Conservation (phyloP, 2,113 vertebrate genomes). For the Hypanus sabinus region DNA sequence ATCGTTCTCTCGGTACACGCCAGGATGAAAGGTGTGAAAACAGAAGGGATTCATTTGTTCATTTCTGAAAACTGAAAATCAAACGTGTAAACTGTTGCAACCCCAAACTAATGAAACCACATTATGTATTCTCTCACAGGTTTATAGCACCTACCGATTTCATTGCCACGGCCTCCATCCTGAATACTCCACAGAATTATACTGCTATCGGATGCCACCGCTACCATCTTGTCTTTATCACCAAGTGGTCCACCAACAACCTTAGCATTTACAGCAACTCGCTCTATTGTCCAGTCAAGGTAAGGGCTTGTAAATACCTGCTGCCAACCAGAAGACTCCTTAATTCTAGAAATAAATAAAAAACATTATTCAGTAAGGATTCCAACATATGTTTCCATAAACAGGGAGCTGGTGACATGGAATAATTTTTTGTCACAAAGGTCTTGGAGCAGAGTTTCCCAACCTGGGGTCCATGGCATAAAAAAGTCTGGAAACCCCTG, state of each 20-base stretch:
- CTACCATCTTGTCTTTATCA: slow-evolving; percentile 98
- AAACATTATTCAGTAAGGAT: slow-evolving; percentile 2
- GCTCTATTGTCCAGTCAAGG: slow-evolving; percentile 84
- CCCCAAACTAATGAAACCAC: background rate
- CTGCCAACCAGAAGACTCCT: slow-evolving; percentile 95
- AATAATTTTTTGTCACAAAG: too few relatives aligned
- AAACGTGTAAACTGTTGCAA: background rate
- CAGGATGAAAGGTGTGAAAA: background rate
- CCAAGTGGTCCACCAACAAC: slow-evolving; percentile 93
- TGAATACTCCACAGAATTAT: slow-evolving; percentile 97
- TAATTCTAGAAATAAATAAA: slow-evolving; percentile 65
- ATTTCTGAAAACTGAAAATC: background rate
- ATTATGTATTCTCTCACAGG: background rate
- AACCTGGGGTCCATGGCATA: too few relatives aligned
- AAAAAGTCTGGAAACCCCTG: too few relatives aligned
- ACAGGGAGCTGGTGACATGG: background rate
- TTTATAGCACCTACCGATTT: slow-evolving; percentile 67
- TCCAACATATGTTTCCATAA: too few relatives aligned
- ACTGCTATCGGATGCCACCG: slow-evolving; percentile 82
- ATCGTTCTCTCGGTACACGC: background rate
- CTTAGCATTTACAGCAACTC: slow-evolving; percentile 92
- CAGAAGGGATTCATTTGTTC: background rate
- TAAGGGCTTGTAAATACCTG: slow-evolving; percentile 93
- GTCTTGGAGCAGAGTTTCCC: too few relatives aligned
- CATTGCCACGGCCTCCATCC: slow-evolving; percentile 85